Evolutionary conservation across 2,888 invertebrate species (phyloP), one percentile per base, ranked within the genome.

Genomic region (Apoderus coryli): DNA sequence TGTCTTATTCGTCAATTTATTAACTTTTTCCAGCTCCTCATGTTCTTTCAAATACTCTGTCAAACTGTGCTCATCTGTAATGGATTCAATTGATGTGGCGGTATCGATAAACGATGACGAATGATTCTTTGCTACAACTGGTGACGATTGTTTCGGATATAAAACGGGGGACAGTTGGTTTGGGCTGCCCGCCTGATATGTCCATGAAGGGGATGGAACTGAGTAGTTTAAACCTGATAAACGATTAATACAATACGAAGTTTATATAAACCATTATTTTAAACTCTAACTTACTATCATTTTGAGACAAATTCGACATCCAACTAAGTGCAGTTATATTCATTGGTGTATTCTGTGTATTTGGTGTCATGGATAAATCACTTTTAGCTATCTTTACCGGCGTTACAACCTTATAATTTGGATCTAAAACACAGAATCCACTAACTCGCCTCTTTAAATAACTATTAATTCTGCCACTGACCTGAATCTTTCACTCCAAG

Each of bases 401-500:
- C n/a, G 43, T 44, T 24, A 44, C 31, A 22, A 49, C 27, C 37
- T 43, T 46, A 34, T 44, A 48, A 30, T 40, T 42, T n/a, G 48
- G 46, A 40, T 49, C 50, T 49, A 27, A 25, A 44, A 45, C 32
- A 4, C n/a, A n/a, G n/a, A n/a, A n/a, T n/a, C n/a, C n/a, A n/a
- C n/a, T n/a, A n/a, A n/a, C n/a, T n/a, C n/a, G n/a, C n/a, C n/a
- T n/a, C n/a, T n/a, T n/a, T n/a, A n/a, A n/a, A n/a, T n/a, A n/a
- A n/a, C n/a, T n/a, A n/a, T n/a, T n/a, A n/a, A 29, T 16, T 19
- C 10, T 10, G 30, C 15, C 9, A 9, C 25, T 14, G 44, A 59
- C 60, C 60, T 34, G 45, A 38, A 34, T 65, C 62, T 22, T 59
- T 57, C 28, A 69, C 58, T 34, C 64, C 65, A 9, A 72, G 49